A percentile compares a stretch with the other conserved stretches of the same genome.
phyloP scores from a whole-genome alignment of 2,113 vertebrate species.

The Corythaixoides concolor region DNA sequence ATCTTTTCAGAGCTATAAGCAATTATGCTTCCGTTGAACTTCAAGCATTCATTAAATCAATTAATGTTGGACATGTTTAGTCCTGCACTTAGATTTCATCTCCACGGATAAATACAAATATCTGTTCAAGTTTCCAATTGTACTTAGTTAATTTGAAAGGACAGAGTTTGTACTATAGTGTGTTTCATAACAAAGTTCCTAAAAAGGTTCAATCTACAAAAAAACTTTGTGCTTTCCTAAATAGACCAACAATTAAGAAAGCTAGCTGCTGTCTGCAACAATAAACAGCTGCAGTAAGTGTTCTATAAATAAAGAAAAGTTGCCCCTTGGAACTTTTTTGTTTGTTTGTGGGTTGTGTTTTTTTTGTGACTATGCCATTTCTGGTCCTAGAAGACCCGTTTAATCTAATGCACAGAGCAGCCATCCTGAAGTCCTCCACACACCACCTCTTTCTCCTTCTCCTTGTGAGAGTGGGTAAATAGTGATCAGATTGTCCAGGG shows the following conservation, averaged over 20 bases:
- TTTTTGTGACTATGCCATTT: accelerated
- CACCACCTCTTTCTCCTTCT: background rate
- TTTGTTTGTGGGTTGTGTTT: too few species aligned
- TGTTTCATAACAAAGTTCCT: background rate
- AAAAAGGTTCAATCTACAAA: background rate
- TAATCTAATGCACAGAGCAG: background rate
- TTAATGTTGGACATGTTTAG: background rate
- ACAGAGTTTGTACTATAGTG: background rate
- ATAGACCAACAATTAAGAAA: background rate
- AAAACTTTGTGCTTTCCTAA: background rate
- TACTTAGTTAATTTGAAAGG: background rate
- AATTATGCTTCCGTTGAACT: background rate
- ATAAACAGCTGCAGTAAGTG: background rate
- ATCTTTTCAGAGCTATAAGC: background rate
- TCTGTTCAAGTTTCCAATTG: background rate
- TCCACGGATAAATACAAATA: background rate
- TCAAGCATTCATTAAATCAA: constrained; percentile 5
- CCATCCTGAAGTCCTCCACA: background rate
- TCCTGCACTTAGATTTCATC: background rate
- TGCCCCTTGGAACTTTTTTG: background rate
- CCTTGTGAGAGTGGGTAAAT: background rate
- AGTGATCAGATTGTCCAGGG: background rate
- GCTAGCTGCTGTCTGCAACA: background rate
- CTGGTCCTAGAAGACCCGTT: background rate
- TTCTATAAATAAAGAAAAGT: background rate